Percentiles rank a stretch among this genome's conserved stretches.
Evolutionary conservation across 2,888 invertebrate genomes (phyloP).

Genomic region (Formica aserva): DNA sequence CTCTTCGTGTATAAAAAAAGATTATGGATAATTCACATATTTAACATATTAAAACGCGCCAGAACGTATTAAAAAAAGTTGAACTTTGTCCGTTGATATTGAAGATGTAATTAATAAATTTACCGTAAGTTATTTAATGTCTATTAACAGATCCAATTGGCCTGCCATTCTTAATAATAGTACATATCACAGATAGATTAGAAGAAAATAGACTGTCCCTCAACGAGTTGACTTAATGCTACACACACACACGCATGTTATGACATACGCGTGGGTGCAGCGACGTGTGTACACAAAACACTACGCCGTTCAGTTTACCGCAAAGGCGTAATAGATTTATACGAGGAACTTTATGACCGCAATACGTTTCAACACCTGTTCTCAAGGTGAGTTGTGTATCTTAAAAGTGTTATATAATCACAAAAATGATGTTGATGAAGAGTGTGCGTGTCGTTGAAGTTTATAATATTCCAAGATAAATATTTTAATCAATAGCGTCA

Average conservation of each 20-base stretch:
- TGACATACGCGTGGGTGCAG: slow-evolving; percentile 12
- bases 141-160: not conserved
- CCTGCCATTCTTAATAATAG: not conserved
- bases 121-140: no score
- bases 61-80: not conserved
- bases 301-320: slow-evolving; percentile 25
- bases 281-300: not conserved
- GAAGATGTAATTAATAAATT: not conserved
- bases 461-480: not conserved
- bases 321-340: slow-evolving; percentile 33
- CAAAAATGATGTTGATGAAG: not conserved
- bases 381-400: not conserved
- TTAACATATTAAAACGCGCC: not conserved
- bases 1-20: not conserved
- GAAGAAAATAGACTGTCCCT: slow-evolving; percentile 2
- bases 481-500: not conserved
- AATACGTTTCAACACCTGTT: slow-evolving; percentile 19
- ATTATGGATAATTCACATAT: no score
- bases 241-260: not conserved
- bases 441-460: not conserved
- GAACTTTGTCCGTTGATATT: not conserved
- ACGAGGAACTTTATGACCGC: not conserved
- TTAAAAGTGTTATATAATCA: not conserved
- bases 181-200: slow-evolving; percentile 2
- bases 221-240: slow-evolving; percentile 15